Base-by-base conservation (phyloP, 2,888 invertebrate genomes). In the Pseudococcus jackbeardsleyi region DNA sequence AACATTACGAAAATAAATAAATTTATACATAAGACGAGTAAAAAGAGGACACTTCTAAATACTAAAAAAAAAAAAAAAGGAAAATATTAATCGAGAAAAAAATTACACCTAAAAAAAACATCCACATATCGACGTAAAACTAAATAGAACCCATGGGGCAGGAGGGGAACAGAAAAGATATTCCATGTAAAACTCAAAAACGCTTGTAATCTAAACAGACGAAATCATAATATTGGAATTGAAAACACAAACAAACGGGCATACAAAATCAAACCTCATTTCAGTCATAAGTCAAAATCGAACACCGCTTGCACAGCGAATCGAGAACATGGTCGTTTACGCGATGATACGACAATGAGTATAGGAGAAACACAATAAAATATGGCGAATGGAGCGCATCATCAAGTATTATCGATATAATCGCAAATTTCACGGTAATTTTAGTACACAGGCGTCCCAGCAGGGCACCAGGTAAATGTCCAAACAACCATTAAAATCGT, bases 321-420 rank as follows among this genome's bases (percentile, higher is more conserved):
- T 22, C 9, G 22, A 22, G 22, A 64, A 64, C n/a, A n/a, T n/a
- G n/a, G n/a, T n/a, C 54, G 7, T 54, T 54, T 15, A 4, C 17
- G 19, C 7, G 9, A 64, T 22, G 22, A 64, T 64, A 64, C 22
- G 64, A 22, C 9, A 5, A n/a, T 5, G 59, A 22, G 42, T 6
- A 42, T 42, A 42, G 9, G 42, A 22, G 12, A 64, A 64, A 64
- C 11, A 22, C 8, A 11, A 64, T 22, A 64, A 64, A 64, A 64
- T 64, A 64, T 64, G 64, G 64, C 64, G 64, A 64, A 64, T 22
- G 64, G 22, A 64, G 64, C 9, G 22, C 64, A 64, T 64, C 22
- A 19, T 64, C 54, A n/a, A n/a, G 54, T 54, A n/a, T 54, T 15
- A 54, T n/a, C 17, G 54, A 54, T 54, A n/a, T 64, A 64, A 64